Evolutionary conservation across 1,140 invertebrate species (phyloP), one percentile per base, ranked within the genome.

Genomic region (Drosophila carrolli): DNA sequence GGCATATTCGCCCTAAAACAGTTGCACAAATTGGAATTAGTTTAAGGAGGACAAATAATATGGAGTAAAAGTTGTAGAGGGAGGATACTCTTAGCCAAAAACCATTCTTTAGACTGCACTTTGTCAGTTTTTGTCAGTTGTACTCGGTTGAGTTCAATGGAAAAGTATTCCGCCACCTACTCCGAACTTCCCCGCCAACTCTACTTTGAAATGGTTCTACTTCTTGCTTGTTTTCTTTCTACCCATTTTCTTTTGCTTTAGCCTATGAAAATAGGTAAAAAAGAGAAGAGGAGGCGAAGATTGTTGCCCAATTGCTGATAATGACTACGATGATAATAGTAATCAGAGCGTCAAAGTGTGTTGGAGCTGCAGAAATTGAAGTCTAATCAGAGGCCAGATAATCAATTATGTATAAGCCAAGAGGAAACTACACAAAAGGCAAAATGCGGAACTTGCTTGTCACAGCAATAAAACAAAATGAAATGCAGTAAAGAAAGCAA

Each of bases 341-440:
- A 41, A 38, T 41, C 55, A 48, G 10, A 23, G 27, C 13, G 37
- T 9, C 29, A 10, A 11, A 38, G 37, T 23, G 13, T 23, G 32
- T 43, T 48, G 10, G 10, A 19, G 43, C 10, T 11, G 46, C 23
- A 50, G 38, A 43, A 72, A 56, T 41, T 46, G 38, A 60, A 65
- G 54, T 71, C 43, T 54, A 61, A 58, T 50, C 66, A 51, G 43
- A 68, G 61, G 44, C 72, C 75, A 79, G 71, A 79, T 85, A 85
- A 84, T 84, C 77, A 85, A 86, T 85, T 86, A 85, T 86, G 82
- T 74, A 81, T 85, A 83, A 70, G 51, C 32, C 70, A 75, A 59
- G 53, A 23, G 32, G 46, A 35, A 35, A 44, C 16, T 14, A 5
- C 10, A 7, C 11, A 23, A 54, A 68, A 46, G n/a, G 46, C 32